Conservation (phyloP, 2,797 vertebrate genomes). For the Natrix natrix region DNA sequence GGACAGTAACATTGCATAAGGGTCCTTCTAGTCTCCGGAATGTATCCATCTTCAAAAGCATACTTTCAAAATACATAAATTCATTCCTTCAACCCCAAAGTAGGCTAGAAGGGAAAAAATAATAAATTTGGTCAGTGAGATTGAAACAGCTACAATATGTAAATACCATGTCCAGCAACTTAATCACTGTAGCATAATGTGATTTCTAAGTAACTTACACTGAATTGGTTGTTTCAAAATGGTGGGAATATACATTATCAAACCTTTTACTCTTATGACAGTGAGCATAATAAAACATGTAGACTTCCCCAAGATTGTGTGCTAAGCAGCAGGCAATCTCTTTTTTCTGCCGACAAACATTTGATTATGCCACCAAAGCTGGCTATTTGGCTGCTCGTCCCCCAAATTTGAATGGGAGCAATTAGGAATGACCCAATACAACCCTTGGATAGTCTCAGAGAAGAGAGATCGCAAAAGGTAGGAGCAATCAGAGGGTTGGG, state of each 20-base stretch:
- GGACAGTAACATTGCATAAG: conserved; percentile 39
- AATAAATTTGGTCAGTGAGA: conserved; percentile 3
- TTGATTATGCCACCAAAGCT: neutral
- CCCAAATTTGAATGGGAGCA: neutral
- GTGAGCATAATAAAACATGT: neutral
- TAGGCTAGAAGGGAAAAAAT: conserved; percentile 63
- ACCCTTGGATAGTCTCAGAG: neutral
- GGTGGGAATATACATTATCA: neutral
- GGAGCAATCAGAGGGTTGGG: neutral
- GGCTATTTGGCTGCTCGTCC: neutral
- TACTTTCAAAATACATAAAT: conserved; percentile 57
- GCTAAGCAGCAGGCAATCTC: neutral
- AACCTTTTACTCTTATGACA: neutral
- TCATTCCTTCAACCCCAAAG: conserved; percentile 77
- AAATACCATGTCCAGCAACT: conserved; percentile 2
- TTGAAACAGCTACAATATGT: neutral
- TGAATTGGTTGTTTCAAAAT: neutral
- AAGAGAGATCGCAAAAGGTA: neutral
- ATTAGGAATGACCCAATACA: neutral
- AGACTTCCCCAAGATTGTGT: neutral
- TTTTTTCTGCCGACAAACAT: neutral
- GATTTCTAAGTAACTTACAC: neutral
- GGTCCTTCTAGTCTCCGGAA: conserved; percentile 55
- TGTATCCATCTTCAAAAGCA: conserved; percentile 56
- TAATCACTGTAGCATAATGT: neutral